Conservation (phyloP, 1,140 invertebrate genomes). For the Drosophila ambigua region DNA sequence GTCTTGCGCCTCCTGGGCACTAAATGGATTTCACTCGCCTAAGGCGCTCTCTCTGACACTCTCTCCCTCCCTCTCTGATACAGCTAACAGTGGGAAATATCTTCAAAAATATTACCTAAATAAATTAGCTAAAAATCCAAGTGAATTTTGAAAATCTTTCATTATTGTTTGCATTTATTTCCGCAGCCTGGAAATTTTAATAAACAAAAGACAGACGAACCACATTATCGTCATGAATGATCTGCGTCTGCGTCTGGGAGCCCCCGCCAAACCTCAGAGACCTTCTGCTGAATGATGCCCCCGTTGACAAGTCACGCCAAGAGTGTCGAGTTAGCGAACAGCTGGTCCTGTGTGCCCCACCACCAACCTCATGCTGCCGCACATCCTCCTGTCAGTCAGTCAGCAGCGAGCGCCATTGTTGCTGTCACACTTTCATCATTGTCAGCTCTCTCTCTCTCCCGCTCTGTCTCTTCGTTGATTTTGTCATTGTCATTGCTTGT, state of each 20-base stretch:
- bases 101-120: no score
- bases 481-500: constrained; percentile 74
- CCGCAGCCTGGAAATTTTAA: constrained; percentile 36
- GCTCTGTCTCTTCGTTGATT: constrained; percentile 44
- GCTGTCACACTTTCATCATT: constrained; percentile 74
- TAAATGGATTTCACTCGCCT: not conserved
- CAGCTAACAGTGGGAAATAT: no score
- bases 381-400: constrained; percentile 51
- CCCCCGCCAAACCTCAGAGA: constrained; percentile 1
- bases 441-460: constrained; percentile 48
- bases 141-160: no score
- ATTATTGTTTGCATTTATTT: no score
- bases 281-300: constrained; percentile 49
- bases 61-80: no score
- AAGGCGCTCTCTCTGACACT: no score
- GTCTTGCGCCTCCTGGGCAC: constrained; percentile 1
- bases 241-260: constrained; percentile 18
- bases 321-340: constrained; percentile 62
- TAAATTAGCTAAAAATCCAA: no score
- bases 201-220: constrained; percentile 46
- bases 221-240: constrained; percentile 52
- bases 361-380: not conserved
- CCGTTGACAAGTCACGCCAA: constrained; percentile 71
- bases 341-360: constrained; percentile 33
- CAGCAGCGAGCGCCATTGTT: constrained; percentile 52